Evolutionary conservation across 1,140 invertebrate genomes (phyloP), one percentile per base, ranked within the genome.

Genomic region (Saxidomus purpurata): DNA sequence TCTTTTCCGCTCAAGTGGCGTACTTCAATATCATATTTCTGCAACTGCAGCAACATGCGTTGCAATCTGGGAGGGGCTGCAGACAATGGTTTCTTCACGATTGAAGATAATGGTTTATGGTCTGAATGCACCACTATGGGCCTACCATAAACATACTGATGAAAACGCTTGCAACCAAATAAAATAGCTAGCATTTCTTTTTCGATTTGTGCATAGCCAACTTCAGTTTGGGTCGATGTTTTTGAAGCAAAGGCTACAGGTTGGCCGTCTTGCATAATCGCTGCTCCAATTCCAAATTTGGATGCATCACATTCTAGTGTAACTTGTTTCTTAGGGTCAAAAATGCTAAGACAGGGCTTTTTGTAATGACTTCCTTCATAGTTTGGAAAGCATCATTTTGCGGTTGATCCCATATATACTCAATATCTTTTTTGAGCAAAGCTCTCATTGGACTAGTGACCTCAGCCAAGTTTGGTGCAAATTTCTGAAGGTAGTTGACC

Each of bases 121-220:
- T 92, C 90, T 0, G 81, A 85, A 3, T 89, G 71, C 0, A 92
- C 87, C 25, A 67, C 88, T 9, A 93, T 63, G 15, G 40, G 67
- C n/a, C 90, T 93, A 2, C 36, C 28, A 9, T 94, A 96, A n/a
- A 95, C 87, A 89, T 93, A 95, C 36, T 94, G 76, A 82, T 96
- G 93, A 92, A 96, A 96, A 47, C 93, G 88, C 84, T 96, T 94
- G 2, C 95, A 92, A 8, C 93, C 94, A 89, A 96, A 97, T 2
- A 96, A 92, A 63, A 96, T 95, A 3, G 96, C 95, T 0, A 96
- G 92, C 4, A 96, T 92, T 94, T 97, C 96, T 92, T 94, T 85
- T 91, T 97, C 96, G 0, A 96, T 95, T 90, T 96, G 95, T 22
- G 93, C 94, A 87, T 96, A 96, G 52, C 95, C 95, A 43, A 89